phyloP scores from a whole-genome alignment of 2,797 vertebrate genomes.

The Myripristis jacobus region DNA sequence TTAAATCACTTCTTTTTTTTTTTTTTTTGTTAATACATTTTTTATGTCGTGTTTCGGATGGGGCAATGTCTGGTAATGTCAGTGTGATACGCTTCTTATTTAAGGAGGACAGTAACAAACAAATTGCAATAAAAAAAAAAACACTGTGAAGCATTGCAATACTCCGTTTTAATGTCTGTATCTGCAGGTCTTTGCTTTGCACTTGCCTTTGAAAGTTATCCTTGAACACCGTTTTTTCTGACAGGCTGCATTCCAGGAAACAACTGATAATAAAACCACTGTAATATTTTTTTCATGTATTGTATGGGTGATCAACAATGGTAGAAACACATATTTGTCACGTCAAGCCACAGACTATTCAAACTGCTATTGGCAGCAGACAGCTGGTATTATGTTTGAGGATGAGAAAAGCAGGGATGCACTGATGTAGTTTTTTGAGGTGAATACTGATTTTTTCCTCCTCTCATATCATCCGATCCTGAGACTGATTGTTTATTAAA shows the following conservation, averaged over 20 bases:
- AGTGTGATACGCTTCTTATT: not conserved
- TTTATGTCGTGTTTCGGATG: no score
- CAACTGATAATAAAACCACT: conserved; percentile 1
- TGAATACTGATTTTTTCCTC: no score
- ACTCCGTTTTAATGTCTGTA: no score
- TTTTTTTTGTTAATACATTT: no score
- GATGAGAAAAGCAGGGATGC: no score
- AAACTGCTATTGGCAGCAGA: not conserved
- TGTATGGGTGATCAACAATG: not conserved
- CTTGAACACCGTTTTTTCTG: conserved; percentile 25
- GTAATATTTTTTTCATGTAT: not conserved
- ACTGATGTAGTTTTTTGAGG: no score
- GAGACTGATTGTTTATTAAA: no score
- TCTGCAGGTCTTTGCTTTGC: conserved; percentile 56
- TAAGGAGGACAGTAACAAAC: not conserved
- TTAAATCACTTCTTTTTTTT: no score
- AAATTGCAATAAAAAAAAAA: conserved; percentile 61
- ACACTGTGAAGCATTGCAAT: conserved; percentile 47
- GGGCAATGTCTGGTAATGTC: not conserved
- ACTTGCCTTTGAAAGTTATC: conserved; percentile 52
- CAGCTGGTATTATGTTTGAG: not conserved
- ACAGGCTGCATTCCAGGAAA: conserved; percentile 25
- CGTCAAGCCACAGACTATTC: no score
- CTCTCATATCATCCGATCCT: no score
- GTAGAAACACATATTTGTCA: not conserved